Evolutionary conservation across 2,113 vertebrate genomes (phyloP).

Genomic region (Entomyzon cyanotis): DNA sequence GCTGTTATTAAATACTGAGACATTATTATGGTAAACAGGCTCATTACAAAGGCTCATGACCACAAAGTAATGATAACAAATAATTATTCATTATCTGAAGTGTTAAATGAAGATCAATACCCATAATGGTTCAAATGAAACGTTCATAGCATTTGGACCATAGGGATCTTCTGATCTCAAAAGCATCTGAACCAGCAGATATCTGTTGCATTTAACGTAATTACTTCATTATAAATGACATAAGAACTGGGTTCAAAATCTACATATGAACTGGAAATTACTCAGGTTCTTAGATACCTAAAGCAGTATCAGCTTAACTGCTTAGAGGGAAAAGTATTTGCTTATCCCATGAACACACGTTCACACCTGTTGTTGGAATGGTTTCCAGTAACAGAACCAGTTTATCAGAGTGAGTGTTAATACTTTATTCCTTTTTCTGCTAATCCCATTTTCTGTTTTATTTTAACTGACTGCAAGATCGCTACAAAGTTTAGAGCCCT

Average conservation of each 20-base stretch:
- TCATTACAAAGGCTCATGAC: background rate
- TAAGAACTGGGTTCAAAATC: background rate
- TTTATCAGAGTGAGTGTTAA: constrained; percentile 54
- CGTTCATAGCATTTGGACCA: background rate
- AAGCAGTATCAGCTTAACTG: background rate
- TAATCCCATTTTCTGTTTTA: constrained; percentile 53
- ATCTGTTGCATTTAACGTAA: background rate
- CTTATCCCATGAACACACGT: background rate
- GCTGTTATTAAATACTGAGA: background rate
- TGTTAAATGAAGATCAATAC: background rate
- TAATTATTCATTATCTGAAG: background rate
- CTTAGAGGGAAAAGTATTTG: background rate
- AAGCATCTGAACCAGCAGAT: background rate
- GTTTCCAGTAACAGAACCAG: constrained; percentile 33
- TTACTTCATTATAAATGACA: background rate
- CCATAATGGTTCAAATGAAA: background rate
- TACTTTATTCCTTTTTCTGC: constrained; percentile 34
- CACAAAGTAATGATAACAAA: background rate
- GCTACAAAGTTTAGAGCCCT: constrained; percentile 10
- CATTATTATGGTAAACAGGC: background rate
- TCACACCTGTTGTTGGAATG: constrained; percentile 43
- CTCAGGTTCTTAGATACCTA: background rate
- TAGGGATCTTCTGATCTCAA: background rate
- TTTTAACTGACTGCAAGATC: constrained; percentile 10
- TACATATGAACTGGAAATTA: background rate